Conservation (phyloP, 92 coral and sea anemone species). For the Porites evermanni region DNA sequence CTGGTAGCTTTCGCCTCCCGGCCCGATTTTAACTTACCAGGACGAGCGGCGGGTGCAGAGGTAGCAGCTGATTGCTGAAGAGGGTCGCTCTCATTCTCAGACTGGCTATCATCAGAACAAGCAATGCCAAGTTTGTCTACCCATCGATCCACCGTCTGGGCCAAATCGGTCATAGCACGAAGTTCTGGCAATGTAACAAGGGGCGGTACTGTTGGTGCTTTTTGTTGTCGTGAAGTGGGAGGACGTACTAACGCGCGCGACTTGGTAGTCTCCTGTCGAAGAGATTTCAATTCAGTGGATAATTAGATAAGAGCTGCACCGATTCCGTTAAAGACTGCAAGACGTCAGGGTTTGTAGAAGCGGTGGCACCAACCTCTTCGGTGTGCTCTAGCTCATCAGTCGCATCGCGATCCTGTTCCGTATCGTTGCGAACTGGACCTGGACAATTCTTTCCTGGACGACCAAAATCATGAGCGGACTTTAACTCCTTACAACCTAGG, state of each 20-base stretch:
- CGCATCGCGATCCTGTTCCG: not conserved
- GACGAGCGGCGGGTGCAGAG: not conserved
- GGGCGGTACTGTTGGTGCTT: not conserved
- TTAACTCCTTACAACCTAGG: no score
- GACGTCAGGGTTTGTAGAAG: not conserved
- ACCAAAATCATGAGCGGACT: not conserved
- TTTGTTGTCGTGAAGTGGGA: not conserved
- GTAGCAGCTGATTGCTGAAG: not conserved
- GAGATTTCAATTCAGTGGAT: not conserved
- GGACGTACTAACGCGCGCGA: not conserved
- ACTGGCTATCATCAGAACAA: not conserved
- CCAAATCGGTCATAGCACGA: conserved; percentile 7
- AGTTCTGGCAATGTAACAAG: conserved; percentile 1
- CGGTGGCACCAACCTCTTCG: not conserved
- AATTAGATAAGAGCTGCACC: conserved; percentile 12
- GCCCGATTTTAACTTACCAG: conserved; percentile 35
- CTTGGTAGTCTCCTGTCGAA: not conserved
- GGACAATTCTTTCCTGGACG: conserved; percentile 4
- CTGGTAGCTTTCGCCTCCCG: conserved; percentile 5
- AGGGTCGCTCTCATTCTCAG: not conserved
- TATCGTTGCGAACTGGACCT: not conserved
- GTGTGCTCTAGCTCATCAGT: no score
- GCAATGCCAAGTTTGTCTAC: not conserved
- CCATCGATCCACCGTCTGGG: not conserved
- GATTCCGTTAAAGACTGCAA: not conserved